Evolutionary conservation across 2,888 invertebrate genomes (phyloP), one percentile per base, ranked within the genome.

Genomic region (Linnaemya tessellans): DNA sequence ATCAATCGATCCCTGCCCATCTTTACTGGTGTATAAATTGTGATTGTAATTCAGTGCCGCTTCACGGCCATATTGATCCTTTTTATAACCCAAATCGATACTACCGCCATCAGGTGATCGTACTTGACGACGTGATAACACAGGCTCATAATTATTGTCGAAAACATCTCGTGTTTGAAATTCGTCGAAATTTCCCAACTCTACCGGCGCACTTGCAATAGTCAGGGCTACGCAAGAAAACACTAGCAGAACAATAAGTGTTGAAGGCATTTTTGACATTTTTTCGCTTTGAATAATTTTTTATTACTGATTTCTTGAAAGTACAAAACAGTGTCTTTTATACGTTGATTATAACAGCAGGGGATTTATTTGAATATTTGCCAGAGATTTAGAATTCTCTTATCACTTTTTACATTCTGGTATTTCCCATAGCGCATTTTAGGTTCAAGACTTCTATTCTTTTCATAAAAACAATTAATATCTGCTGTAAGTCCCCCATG

Each of bases 1-100:
- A 68, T 86, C 85, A 18, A 85, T 38, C 0, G 70, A 46, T 10
- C 60, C 77, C 22, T 77, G 79, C 0, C 73, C 80, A 67, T 86
- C 74, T 3, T 2, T 20, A 25, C 77, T 86, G 10, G 13, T 77
- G 25, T 51, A 86, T 0, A 86, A n/a, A 77, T 80, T 86, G 9
- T 86, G 74, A 41, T 77, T 77, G 22, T 74, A 75, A 11, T 56
- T 65, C 9, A 64, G 38, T 0, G 65, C 46, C 1, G 80, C 86
- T 18, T 67, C 56, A 18, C 78, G 74, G 25, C 86, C 80, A 38
- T 5, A 25, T 18, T 75, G 46, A 73, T 77, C 80, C 18, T 86
- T 13, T 43, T 35, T 43, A 15, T 64, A 51, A 1, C 22, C n/a
- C 8, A 80, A 5, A 67, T 75, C 67, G n/a, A 73, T 20, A 65